Conservation (phyloP, 2,888 invertebrate genomes). For the Callosobruchus maculatus region DNA sequence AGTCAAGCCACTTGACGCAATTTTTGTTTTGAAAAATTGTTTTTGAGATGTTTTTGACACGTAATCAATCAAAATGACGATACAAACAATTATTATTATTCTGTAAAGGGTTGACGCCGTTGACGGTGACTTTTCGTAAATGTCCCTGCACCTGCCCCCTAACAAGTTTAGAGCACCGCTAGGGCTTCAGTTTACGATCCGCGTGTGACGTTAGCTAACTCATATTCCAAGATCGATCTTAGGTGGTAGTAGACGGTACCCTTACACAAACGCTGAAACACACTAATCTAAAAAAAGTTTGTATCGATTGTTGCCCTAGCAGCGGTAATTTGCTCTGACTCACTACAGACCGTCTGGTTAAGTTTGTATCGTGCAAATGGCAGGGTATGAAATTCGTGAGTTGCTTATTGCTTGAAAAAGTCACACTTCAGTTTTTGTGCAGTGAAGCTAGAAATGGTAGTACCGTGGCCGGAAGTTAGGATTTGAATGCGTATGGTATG, state of each 20-base stretch:
- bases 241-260: not conserved
- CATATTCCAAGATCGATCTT: not conserved
- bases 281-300: slow-evolving; percentile 27
- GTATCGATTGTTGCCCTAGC: slow-evolving; percentile 38
- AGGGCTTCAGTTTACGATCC: slow-evolving; percentile 3
- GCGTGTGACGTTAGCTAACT: not conserved
- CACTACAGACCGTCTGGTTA: slow-evolving; percentile 24
- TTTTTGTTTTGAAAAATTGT: no score
- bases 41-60: no score
- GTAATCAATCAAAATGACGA: no score
- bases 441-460: slow-evolving; percentile 30
- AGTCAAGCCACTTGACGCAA: no score
- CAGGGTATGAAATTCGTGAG: not conserved
- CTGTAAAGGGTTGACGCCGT: not conserved
- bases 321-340: slow-evolving; percentile 4
- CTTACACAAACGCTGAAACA: slow-evolving; percentile 1
- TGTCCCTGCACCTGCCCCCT: not conserved
- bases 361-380: slow-evolving; percentile 1
- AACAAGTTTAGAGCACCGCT: slow-evolving; percentile 9
- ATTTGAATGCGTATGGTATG: not conserved
- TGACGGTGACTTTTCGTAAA: not conserved
- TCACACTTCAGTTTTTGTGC: slow-evolving; percentile 25
- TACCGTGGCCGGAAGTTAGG: not conserved
- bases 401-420: not conserved
- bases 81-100: no score